Conservation (phyloP, 2,113 vertebrate species). For the Pteronura brasiliensis region DNA sequence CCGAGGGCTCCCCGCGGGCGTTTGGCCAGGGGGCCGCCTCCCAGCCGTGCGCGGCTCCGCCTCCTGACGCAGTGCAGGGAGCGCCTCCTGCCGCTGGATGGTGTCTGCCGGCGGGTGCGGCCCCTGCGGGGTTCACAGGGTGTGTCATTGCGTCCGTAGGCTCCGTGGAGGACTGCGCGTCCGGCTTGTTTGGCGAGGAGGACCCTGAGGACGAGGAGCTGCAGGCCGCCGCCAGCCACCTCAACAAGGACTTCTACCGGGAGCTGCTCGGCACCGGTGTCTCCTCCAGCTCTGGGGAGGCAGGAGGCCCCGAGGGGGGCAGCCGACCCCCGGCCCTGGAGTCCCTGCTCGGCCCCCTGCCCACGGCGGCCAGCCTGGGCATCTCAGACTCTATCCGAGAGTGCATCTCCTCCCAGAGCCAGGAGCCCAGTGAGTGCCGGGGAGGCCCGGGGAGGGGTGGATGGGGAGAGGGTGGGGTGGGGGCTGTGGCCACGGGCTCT, state of each 20-base stretch:
- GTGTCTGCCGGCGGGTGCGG: not conserved
- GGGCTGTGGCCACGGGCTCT: not conserved
- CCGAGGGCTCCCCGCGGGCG: accelerated
- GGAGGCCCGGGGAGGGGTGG: accelerated
- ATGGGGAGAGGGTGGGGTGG: not conserved
- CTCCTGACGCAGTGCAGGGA: accelerated
- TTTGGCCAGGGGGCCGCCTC: accelerated
- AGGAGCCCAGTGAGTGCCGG: conserved; percentile 87
- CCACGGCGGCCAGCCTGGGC: conserved; percentile 92
- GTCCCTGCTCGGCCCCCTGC: conserved; percentile 91
- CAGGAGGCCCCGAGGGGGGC: conserved; percentile 42
- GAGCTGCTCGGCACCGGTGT: conserved; percentile 85
- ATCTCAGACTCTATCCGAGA: conserved; percentile 89
- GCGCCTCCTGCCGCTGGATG: not conserved
- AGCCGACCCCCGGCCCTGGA: conserved; percentile 84
- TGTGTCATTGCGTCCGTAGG: conserved; percentile 76
- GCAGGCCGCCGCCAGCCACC: conserved; percentile 90
- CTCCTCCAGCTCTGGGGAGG: conserved; percentile 9
- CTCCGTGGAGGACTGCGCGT: conserved; percentile 79
- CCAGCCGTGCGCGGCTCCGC: accelerated
- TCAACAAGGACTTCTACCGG: conserved; percentile 88
- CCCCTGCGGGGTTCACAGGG: not conserved
- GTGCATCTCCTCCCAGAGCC: conserved; percentile 83
- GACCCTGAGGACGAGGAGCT: conserved; percentile 91
- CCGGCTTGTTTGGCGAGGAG: conserved; percentile 83